These are phyloP conservation scores for Octopus bimaculoides DNA, from an alignment of 1,140 invertebrate species.

Conservation along the genomic window DNA sequence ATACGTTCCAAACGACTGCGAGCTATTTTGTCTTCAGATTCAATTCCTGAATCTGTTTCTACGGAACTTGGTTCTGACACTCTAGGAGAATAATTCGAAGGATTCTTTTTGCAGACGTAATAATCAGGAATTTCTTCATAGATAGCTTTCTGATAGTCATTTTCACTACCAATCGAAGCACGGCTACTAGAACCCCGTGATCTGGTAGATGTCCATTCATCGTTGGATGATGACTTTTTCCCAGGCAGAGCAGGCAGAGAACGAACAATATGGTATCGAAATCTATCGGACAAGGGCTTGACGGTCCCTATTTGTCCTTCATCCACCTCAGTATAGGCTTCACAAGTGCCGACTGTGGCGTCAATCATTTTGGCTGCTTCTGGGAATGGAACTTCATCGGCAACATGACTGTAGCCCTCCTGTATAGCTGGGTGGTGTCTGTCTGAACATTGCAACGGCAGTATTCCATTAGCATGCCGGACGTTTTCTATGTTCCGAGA, in stretches of 20 bases:
- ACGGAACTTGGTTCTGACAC: not conserved
- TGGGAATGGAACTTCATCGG: not conserved
- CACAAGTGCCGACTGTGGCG: not conserved
- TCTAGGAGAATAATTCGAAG: not conserved
- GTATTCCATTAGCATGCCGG: not conserved
- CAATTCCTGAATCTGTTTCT: not conserved
- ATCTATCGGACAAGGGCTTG: not conserved
- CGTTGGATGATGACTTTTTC: not conserved
- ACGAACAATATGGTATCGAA: not conserved
- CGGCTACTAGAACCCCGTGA: not conserved
- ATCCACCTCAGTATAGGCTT: not conserved
- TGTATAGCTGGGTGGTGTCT: not conserved
- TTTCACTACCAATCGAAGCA: not conserved
- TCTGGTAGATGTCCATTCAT: not conserved
- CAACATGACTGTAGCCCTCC: conserved; percentile 1
- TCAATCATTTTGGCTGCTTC: not conserved
- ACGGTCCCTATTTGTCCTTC: not conserved
- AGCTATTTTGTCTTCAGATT: not conserved
- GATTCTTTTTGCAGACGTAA: not conserved
- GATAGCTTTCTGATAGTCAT: conserved; percentile 1
- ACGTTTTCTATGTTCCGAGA: not conserved
- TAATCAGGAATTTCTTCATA: conserved; percentile 8
- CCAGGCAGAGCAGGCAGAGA: not conserved
- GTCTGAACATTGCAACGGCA: not conserved
- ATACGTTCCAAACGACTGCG: too few relatives aligned